Evolutionary conservation across 2,888 invertebrate genomes (phyloP), one percentile per base, ranked within the genome.

Genomic region (Catocala nupta): DNA sequence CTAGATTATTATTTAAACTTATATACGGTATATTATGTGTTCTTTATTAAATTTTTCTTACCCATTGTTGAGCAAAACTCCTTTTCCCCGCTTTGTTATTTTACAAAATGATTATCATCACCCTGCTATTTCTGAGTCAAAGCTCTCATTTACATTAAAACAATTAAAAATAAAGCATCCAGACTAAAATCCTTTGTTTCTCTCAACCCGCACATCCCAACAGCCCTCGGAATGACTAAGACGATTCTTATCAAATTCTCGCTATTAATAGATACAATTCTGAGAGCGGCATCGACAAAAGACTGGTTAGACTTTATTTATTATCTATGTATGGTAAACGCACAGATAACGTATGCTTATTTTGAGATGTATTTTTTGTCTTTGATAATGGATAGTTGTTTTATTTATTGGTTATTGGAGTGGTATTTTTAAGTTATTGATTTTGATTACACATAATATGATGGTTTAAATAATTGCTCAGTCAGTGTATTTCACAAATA

Each of bases 281-380:
- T 66, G 55, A 64, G 77, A 68, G 79, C 77, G 77, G 77, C 48
- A 52, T 44, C 62, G 55, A 61, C 55, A 61, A 71, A 78, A 78
- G 73, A 61, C 53, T 55, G 65, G 65, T 71, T 69, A 65, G 57
- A 42, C 62, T 62, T 67, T 69, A 65, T 62, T 72, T 70, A 72
- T 78, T 75, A 77, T 78, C 77, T 77, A 77, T 78, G 78, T 77
- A 57, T 68, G 59, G 66, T 68, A 75, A 78, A 72, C 65, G 63
- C 67, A 65, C 50, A 75, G 76, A 76, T 78, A 78, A 70, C 55
- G 16, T 54, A 61, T 9, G 63, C 64, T 76, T 70, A 61, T 63
- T 75, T 62, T 68, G 49, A 55, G 60, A 56, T 63, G 42, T 43
- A 16, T 54, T 52, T 67, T 57, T 54, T 65, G 55, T 70, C 63